phyloP scores from a whole-genome alignment of 2,797 vertebrate genomes.

The Ceyx erithaca region DNA sequence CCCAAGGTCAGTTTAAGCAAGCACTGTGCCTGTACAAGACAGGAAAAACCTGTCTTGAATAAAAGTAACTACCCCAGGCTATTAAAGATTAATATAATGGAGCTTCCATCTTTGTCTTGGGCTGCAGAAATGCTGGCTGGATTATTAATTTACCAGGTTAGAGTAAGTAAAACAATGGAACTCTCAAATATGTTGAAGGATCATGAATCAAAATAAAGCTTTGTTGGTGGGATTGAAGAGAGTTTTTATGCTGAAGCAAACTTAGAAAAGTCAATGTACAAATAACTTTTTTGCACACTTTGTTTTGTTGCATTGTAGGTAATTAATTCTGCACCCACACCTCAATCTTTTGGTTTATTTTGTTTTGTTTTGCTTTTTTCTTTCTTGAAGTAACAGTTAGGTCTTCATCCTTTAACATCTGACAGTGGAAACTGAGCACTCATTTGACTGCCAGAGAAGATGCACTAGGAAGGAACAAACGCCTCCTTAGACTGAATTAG shows the following conservation, averaged over 20 bases:
- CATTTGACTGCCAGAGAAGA: slow-evolving; percentile 41
- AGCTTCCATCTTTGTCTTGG: not conserved
- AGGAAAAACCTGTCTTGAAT: not conserved
- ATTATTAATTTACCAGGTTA: not conserved
- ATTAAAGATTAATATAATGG: not conserved
- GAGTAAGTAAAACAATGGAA: not conserved
- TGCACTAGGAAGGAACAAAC: slow-evolving; percentile 46
- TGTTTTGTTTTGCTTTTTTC: not conserved
- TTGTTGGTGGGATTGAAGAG: slow-evolving; percentile 37
- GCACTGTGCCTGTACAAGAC: slow-evolving; percentile 23
- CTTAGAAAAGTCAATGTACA: slow-evolving; percentile 54
- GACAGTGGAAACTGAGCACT: slow-evolving; percentile 35
- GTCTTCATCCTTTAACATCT: slow-evolving; percentile 30
- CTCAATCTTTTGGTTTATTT: not conserved
- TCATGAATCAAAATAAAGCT: slow-evolving; percentile 1
- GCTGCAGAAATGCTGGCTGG: slow-evolving; percentile 7
- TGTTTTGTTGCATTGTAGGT: slow-evolving; percentile 50
- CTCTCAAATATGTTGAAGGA: not conserved
- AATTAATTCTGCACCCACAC: slow-evolving; percentile 19
- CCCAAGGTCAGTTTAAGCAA: not conserved
- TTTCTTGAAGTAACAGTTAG: slow-evolving; percentile 18
- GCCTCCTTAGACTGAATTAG: slow-evolving; percentile 39
- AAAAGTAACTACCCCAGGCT: not conserved
- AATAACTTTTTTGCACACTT: slow-evolving; percentile 43
- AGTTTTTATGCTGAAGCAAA: slow-evolving; percentile 68